Base-by-base conservation (phyloP, 2,797 vertebrate species). In the Crocodylus rhombifer region DNA sequence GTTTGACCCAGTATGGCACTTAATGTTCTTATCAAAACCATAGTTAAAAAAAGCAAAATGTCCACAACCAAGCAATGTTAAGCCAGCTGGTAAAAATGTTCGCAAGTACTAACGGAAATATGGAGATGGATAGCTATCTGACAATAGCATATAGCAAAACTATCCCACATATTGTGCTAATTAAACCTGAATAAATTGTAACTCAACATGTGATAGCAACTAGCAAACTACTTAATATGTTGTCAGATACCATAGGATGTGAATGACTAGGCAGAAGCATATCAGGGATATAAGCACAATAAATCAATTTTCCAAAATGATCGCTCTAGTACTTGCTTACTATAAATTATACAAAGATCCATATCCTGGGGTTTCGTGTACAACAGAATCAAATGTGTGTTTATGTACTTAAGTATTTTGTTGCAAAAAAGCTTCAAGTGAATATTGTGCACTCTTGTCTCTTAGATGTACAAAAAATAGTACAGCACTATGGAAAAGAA, bases 301-400 rank as follows among this genome's bases (percentile, higher is more conserved):
- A 63, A 91, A 28, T 42, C 80, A 92, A 86, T 25, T 91, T 67
- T 77, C 55, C 56, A 80, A 89, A 91, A 76, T 33, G 42, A 60
- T 71, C 62, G 58, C 51, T 78, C 51, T 80, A 88, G n/a, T n/a
- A 81, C 75, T 64, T 64, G 13, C 42, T 51, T 51, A 71, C 78
- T 80, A n/a, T 36, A 58, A 36, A 69, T 12, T 15, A 82, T 11
- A 51, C 58, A 5, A 64, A 60, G 89, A 91, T 80, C 33, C 13
- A 56, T 82, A 20, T 69, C 89, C 87, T 0, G 60, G 60, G 74
- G 80, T 82, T 77, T 85, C 82, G 28, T 75, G 82, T 51, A 87
- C 65, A 75, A 60, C 84, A 77, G 4, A 85, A 67, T 61, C 25
- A 83, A 82, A 57, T 69, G 42, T 51, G 80, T 81, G 71, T 88